Percentiles rank a stretch among this genome's conserved stretches.
Evolutionary conservation across 53 echinoderm and acorn worm species (phyloP).

Genomic region (Crossaster papposus): DNA sequence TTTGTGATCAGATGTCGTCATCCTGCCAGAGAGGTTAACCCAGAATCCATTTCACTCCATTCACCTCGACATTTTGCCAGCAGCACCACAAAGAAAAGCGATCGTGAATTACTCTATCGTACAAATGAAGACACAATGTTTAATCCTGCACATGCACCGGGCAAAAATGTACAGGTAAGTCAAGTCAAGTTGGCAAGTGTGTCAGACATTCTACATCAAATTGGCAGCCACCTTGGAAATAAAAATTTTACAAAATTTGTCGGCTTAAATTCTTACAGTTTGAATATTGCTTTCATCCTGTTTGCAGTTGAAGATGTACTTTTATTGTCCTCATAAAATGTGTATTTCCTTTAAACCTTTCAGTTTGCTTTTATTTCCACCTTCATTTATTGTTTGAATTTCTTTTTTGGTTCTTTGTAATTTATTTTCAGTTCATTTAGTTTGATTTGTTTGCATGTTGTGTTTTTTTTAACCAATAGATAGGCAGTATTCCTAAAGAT

Average conservation of each 20-base stretch:
- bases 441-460: not conserved
- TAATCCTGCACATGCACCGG: constrained; percentile 20
- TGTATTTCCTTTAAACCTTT: not conserved
- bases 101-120: constrained; percentile 73
- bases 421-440: not conserved
- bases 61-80: constrained; percentile 65
- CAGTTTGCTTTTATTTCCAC: not conserved
- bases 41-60: constrained; percentile 82
- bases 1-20: constrained; percentile 58
- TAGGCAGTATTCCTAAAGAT: not conserved
- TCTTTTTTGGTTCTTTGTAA: not conserved
- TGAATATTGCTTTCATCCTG: not conserved
- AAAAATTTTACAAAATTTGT: not conserved
- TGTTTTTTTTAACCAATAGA: constrained; percentile 7
- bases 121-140: constrained; percentile 62
- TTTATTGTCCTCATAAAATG: not conserved
- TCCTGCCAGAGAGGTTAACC: constrained; percentile 62
- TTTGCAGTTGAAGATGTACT: not conserved
- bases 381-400: not conserved
- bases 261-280: not conserved
- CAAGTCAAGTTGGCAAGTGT: not conserved
- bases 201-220: too few species aligned
- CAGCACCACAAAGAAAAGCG: constrained; percentile 64
- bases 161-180: constrained; percentile 42
- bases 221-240: not conserved